Base-by-base conservation (phyloP, 1,140 invertebrate genomes). In the Drosophila gunungcola region DNA sequence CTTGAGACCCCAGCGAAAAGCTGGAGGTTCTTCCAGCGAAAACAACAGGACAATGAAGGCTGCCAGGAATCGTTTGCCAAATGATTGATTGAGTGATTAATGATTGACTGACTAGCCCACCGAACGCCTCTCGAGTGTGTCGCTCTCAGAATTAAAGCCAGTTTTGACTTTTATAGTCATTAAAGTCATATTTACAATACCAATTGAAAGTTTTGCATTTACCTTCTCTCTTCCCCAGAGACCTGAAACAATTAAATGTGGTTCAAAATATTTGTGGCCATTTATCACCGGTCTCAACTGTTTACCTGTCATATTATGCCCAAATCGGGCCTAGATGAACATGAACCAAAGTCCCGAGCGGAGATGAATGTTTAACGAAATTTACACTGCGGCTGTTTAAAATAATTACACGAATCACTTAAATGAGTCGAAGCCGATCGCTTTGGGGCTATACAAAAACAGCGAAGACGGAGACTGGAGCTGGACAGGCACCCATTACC, bases 301-400 rank as follows among this genome's bases (percentile, higher is more conserved):
- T 90, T 70, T 86, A 78, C 73, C 90, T 91, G 90, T 91, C 90
- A 91, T 91, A 91, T 91, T 91, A 91, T 72, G 85, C 76, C 80
- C 82, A 79, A 91, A 70, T 80, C 77, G 81, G 79, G 70, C 65
- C 67, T 62, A 67, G 25, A 51, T 70, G 68, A 53, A 53, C 69
- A 32, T 32, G 29, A 32, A 7, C 25, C 62, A 54, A 34, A 43
- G 42, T 57, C 53, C 38, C 72, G 25, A 49, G 49, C 60, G 65
- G 65, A 72, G 83, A 62, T 65, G 83, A 79, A 81, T 89, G 67
- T 91, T 91, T 91, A 90, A 91, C 75, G 43, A 74, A 88, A 90
- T 79, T 90, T 91, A 88, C 90, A 91, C 90, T 82, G 81, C 74
- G 73, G 74, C 77, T 75, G 60, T 90, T 91, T 90, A 90, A 91